These are phyloP conservation scores for Paraescarpia echinospica DNA, from an alignment of 1,140 invertebrate species.

Conservation along the genomic window DNA sequence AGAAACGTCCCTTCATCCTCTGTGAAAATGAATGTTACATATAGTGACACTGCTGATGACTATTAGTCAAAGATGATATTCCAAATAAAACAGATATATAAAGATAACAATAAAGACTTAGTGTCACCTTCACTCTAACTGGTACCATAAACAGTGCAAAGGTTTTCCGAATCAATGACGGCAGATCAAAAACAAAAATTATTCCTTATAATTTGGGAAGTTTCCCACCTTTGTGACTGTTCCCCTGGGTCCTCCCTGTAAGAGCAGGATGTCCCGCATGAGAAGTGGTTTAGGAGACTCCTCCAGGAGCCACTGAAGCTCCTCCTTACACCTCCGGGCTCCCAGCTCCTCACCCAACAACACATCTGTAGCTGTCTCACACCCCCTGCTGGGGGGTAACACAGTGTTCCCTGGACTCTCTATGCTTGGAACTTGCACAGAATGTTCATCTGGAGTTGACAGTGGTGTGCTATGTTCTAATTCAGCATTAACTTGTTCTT, in stretches of 20 bases:
- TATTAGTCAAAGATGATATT: too few species aligned
- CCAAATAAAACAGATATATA: too few species aligned
- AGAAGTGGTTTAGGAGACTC: constrained; percentile 64
- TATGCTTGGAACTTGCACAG: neutral
- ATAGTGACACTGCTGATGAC: too few species aligned
- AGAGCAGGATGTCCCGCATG: constrained; percentile 69
- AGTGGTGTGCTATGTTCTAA: neutral
- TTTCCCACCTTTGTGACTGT: neutral
- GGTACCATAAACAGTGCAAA: too few species aligned
- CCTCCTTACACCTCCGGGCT: constrained; percentile 50
- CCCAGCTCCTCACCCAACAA: neutral
- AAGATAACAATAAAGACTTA: too few species aligned
- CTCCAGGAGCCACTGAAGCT: constrained; percentile 61
- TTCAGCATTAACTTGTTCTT: neutral
- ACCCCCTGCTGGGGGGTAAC: neutral
- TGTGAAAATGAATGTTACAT: too few species aligned
- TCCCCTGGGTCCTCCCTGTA: constrained; percentile 59
- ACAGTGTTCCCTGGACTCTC: neutral
- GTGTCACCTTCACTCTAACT: too few species aligned
- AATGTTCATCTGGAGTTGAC: neutral
- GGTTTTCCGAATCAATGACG: too few species aligned
- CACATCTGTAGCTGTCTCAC: neutral
- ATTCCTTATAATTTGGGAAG: neutral
- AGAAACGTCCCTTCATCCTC: too few species aligned
- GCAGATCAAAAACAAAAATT: too few species aligned